Evolutionary conservation across 2,797 vertebrate species (phyloP).

Genomic region (Sebastolobus altivelis): DNA sequence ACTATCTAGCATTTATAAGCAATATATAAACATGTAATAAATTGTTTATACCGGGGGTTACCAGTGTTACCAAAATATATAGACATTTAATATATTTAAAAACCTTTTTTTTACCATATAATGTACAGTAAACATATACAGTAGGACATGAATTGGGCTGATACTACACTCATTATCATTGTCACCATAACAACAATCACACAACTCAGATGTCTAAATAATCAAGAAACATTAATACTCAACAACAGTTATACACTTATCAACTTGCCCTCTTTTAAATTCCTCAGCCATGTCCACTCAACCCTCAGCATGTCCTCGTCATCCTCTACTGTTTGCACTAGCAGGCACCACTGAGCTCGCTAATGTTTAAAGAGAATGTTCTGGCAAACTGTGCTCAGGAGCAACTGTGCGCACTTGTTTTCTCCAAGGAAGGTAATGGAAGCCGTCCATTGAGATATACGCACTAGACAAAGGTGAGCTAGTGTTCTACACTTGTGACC

Average conservation of each 20-base stretch:
- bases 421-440: not conserved
- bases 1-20: not conserved
- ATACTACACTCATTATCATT: not conserved
- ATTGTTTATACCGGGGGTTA: not conserved
- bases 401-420: not conserved
- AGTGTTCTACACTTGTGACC: not conserved
- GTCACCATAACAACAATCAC: not conserved
- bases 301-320: not conserved
- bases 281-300: not conserved
- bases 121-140: not conserved
- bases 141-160: not conserved
- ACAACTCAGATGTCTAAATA: not conserved
- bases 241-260: not conserved
- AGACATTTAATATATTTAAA: not conserved
- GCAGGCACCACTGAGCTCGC: not conserved
- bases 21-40: not conserved
- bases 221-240: not conserved
- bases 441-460: no score
- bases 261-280: not conserved
- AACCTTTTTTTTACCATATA: not conserved
- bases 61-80: not conserved
- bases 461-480: constrained; percentile 4
- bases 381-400: not conserved
- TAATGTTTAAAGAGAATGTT: not conserved
- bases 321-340: not conserved